phyloP scores from a whole-genome alignment of 2,888 invertebrate species.

The Lingula anatina region DNA sequence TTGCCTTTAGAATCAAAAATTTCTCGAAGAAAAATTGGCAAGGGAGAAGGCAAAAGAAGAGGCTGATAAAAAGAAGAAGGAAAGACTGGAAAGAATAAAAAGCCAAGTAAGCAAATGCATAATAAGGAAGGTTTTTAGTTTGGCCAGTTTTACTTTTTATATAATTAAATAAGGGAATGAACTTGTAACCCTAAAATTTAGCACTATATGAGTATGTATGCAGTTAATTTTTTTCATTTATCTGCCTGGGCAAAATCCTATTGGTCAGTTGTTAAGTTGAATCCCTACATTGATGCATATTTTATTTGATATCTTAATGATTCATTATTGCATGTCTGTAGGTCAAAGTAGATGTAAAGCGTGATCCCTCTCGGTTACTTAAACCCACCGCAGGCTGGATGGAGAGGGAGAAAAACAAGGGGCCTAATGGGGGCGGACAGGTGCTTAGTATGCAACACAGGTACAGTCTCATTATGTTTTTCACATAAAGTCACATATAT shows the following conservation, averaged over 20 bases:
- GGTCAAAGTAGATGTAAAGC: constrained; percentile 6
- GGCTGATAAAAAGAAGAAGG: constrained; percentile 28
- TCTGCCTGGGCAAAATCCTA: no score
- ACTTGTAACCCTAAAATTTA: no score
- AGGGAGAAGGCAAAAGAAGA: constrained; percentile 32
- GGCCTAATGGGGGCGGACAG: constrained; percentile 26
- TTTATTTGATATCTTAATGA: no score
- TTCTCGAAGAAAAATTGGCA: constrained; percentile 22
- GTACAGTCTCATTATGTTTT: constrained; percentile 18
- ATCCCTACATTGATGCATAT: no score
- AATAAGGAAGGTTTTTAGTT: no score
- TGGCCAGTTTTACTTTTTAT: no score
- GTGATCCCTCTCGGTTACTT: neutral
- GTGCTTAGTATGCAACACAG: constrained; percentile 45
- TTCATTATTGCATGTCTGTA: no score
- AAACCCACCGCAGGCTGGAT: neutral
- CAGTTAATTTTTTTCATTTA: no score
- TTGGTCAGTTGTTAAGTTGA: no score
- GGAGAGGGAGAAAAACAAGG: constrained; percentile 12
- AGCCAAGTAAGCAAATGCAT: constrained; percentile 32
- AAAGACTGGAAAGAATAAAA: constrained; percentile 29
- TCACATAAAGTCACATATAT: no score
- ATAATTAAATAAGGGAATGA: no score
- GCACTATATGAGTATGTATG: no score
- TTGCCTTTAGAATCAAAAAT: constrained; percentile 26